These are phyloP conservation scores for Plagodis pulveraria DNA, from an alignment of 2,888 invertebrate genomes.

Conservation along the genomic window DNA sequence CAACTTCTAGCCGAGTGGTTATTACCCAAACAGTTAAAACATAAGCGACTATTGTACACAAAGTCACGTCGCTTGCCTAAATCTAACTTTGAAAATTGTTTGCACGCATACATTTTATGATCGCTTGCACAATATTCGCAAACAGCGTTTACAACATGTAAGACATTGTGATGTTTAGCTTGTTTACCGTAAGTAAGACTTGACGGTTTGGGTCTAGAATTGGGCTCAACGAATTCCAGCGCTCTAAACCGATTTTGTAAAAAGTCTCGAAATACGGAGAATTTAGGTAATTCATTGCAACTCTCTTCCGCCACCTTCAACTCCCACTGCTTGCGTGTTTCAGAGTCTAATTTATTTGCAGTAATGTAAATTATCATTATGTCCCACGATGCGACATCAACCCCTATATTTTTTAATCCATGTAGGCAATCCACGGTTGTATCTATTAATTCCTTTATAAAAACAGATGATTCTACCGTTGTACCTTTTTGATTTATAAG, in stretches of 20 bases:
- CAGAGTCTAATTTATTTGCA: neutral
- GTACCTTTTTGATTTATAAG: neutral
- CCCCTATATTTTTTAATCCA: neutral
- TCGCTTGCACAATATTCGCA: neutral
- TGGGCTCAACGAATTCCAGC: neutral
- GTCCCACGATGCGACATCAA: neutral
- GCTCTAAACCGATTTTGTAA: neutral
- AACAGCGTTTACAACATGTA: neutral
- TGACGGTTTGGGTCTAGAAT: neutral
- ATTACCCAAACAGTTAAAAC: neutral
- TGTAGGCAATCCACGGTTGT: neutral
- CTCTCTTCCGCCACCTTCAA: neutral
- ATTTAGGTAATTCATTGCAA: neutral
- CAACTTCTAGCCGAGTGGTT: neutral
- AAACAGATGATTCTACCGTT: neutral
- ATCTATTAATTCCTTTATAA: neutral
- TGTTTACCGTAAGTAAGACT: no score
- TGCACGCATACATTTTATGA: neutral
- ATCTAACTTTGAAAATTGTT: neutral
- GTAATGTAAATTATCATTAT: neutral
- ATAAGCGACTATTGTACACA: neutral
- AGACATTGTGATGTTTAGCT: neutral
- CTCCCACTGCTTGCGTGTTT: neutral
- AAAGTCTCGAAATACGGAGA: neutral
- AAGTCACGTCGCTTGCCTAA: constrained; percentile 30